Evolutionary conservation across 2,797 vertebrate species (phyloP).

Genomic region (Ctenopoma kingsleyae): DNA sequence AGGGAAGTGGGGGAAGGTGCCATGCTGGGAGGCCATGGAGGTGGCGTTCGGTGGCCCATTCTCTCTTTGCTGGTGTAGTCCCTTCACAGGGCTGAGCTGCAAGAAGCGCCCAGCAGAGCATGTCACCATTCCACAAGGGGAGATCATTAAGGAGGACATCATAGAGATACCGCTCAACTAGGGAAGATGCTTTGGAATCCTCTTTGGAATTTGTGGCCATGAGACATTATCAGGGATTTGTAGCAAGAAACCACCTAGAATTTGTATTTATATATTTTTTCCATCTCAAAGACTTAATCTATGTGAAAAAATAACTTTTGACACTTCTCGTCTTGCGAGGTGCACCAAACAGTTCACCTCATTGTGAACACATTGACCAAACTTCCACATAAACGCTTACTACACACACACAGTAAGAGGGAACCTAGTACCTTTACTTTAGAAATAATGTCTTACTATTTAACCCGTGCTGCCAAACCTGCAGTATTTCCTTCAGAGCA

Average conservation of each 20-base stretch:
- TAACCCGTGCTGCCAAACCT: conserved; percentile 3
- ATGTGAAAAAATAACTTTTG: too few relatives aligned
- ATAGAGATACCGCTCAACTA: conserved; percentile 84
- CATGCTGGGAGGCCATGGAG: conserved; percentile 88
- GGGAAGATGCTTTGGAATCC: not conserved
- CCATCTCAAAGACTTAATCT: not conserved
- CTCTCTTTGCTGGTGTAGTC: conserved; percentile 91
- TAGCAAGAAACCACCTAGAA: not conserved
- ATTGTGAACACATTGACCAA: not conserved
- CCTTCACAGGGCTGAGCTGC: conserved; percentile 87
- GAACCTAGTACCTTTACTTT: not conserved
- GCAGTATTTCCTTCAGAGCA: conserved; percentile 23
- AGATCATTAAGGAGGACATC: conserved; percentile 84
- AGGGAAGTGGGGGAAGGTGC: conserved; percentile 86
- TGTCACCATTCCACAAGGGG: conserved; percentile 69
- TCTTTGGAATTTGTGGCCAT: not conserved
- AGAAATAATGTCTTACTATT: not conserved
- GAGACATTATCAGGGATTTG: not conserved
- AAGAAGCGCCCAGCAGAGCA: conserved; percentile 45
- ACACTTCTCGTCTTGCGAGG: not conserved
- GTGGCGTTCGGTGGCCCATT: conserved; percentile 88
- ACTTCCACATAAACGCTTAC: not conserved
- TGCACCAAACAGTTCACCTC: not conserved
- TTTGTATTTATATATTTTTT: conserved; percentile 20
- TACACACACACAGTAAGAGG: not conserved